Conservation (phyloP, 2,888 invertebrate genomes). For the Magallana nippona region DNA sequence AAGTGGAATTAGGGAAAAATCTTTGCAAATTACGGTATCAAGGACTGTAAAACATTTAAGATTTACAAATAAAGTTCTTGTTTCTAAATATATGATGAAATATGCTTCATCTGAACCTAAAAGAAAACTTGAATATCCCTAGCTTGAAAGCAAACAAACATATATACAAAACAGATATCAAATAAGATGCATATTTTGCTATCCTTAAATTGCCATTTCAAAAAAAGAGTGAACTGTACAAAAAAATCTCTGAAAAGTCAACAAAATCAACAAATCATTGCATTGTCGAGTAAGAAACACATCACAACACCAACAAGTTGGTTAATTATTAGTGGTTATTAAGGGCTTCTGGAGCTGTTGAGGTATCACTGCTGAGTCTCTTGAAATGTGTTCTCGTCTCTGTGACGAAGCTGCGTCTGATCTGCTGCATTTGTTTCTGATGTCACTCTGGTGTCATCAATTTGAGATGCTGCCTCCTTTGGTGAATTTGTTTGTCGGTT, state of each 20-base stretch:
- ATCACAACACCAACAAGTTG: neutral
- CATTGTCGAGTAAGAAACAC: neutral
- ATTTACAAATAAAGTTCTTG: too few relatives aligned
- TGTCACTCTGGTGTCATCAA: neutral
- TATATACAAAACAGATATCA: too few relatives aligned
- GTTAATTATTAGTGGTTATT: neutral
- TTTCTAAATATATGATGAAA: too few relatives aligned
- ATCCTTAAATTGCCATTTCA: too few relatives aligned
- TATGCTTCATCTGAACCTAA: too few relatives aligned
- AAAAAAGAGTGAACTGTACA: neutral
- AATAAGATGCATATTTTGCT: too few relatives aligned
- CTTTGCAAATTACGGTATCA: too few relatives aligned
- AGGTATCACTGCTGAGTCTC: constrained; percentile 61
- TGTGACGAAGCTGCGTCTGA: neutral
- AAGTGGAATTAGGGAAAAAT: too few relatives aligned
- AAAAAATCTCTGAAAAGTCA: neutral
- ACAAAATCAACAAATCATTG: constrained; percentile 6
- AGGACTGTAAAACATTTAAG: too few relatives aligned
- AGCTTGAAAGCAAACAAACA: too few relatives aligned
- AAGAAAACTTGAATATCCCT: too few relatives aligned
- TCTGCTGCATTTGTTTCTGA: neutral
- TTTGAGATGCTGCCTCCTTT: constrained; percentile 8
- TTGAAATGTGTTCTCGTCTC: constrained; percentile 59
- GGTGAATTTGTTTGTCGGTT: constrained; percentile 7
- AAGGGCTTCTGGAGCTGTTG: neutral